Base-by-base conservation (phyloP, 2,797 vertebrate genomes). In the Cetoscarus ocellatus region DNA sequence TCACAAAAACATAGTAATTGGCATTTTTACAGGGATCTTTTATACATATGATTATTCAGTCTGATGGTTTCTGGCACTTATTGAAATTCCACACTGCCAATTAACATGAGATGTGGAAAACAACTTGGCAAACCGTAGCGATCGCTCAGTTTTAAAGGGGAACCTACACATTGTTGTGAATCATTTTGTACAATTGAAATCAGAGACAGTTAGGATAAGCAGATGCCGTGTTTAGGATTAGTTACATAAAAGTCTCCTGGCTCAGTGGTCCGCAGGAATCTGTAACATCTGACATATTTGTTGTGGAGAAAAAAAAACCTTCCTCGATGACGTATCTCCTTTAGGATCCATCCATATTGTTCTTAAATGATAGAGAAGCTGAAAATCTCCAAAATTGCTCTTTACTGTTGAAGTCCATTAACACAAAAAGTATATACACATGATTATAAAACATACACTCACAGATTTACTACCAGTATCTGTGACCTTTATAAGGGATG, bases 341-440 rank as follows among this genome's bases (percentile, higher is more conserved):
- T 60, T 10, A n/a, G 10, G 45, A 57, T 65, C 14, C 18, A 57
- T 57, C 18, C 42, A 70, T 70, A 80, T 72, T 75, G 11, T 51
- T 34, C 47, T 70, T 76, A 70, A 86, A 80, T 83, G 77, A 89
- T 80, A 76, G 65, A 76, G 74, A 64, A 45, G 81, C 50, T 36
- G 70, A 75, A 66, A 62, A 62, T 75, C 85, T 92, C 76, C 75
- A 88, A 92, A 95, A 91, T 89, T 88, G 64, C 61, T 86, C 78
- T 92, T 87, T 90, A 87, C 83, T 87, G 67, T 72, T 80, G 67
- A 83, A 78, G 78, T 84, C 82, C 62, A 85, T 67, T 75, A 75
- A 85, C 65, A 87, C 89, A 87, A 86, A 56, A 39, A 39, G 38
- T n/a, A 70, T 91, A 92, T 91, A 84, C 88, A 94, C 91, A 94